Evolutionary conservation across 1,140 invertebrate species (phyloP), one percentile per base, ranked within the genome.

Genomic region (Charaxes varanes): DNA sequence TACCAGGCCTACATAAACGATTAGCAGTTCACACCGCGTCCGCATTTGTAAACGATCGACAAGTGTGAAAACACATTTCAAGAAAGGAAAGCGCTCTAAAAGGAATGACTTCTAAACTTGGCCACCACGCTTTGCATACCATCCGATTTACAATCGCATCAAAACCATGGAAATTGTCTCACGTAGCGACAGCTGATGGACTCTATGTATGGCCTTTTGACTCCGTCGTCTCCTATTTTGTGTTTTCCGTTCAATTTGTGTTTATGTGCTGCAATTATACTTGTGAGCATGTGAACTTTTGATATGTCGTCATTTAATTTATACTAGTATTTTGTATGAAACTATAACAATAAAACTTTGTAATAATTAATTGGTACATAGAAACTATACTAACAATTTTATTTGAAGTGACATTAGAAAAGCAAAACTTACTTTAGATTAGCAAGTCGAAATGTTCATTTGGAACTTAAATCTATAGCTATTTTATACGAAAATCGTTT

Each of bases 151-250:
- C 61, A 61, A 61, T 58, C 60, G 53, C 43, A 49, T 66, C 60
- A 63, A 66, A 59, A 59, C 36, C 24, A 52, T 47, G 46, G 54
- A 66, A 65, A 69, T 69, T 54, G 60, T 64, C 53, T 55, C 64
- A 64, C 59, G 62, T 54, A 55, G 18, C 18, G 43, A 43, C 48
- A 38, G 14, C 36, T 41, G 42, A 42, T 40, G 26, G 36, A 43
- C 34, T 50, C 48, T 55, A 42, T 35, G 41, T 47, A 41, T 31
- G 38, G 35, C 5, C 32, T 15, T 41, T 41, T 31, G 22, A 32
- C 19, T 41, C 22, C 28, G 22, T 32, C 14, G 32, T 3, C 32
- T 34, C 14, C 32, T 17, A 22, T 34, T 22, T 34, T 7, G 27
- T 15, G 3, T 28, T 15, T 28, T 4, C 27, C 27, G 27, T 28